Base-by-base conservation (phyloP, 2,797 vertebrate genomes). In the Cryptoprocta ferox region DNA sequence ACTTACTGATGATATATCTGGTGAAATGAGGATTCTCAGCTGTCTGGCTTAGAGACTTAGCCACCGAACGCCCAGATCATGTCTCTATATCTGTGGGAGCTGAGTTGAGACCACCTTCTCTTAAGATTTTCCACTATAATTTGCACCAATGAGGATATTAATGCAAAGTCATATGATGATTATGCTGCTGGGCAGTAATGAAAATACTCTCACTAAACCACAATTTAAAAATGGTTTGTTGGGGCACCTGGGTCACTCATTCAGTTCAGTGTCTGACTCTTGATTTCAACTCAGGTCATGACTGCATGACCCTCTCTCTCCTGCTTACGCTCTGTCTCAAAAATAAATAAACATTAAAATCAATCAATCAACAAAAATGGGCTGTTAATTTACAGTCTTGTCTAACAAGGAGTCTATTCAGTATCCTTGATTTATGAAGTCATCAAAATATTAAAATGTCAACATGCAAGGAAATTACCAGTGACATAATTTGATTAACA, bases 361-460 rank as follows among this genome's bases (percentile, higher is more conserved):
- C 19, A 59, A 59, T 59, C 21, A 59, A 24, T 59, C 21, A 59
- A 24, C 53, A 15, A 65, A 89, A 73, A 42, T 75, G 1, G 21
- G n/a, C 75, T 73, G 35, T 75, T 39, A 82, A 37, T 30, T 63
- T 82, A 30, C 11, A 89, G 6, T 53, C 11, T 3, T 68, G 16
- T n/a, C 53, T 53, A 81, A 45, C 50, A 81, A 53, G 56, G 13
- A 73, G 9, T 30, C 45, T 65, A 24, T 75, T 82, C 32, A 50
- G 35, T 82, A 42, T 65, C 8, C 18, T 94, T 30, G 35, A 89
- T 82, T 82, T 81, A 73, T 24, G 15, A 89, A 89, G 37, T 75
- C 45, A 75, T 89, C 45, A 70, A 59, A 91, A 59, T 71, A 68
- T 70, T 70, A 94, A 89, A 83, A 66, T 89, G 59, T 76, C 59